phyloP scores from a whole-genome alignment of 2,797 vertebrate genomes.

The Columba guinea region DNA sequence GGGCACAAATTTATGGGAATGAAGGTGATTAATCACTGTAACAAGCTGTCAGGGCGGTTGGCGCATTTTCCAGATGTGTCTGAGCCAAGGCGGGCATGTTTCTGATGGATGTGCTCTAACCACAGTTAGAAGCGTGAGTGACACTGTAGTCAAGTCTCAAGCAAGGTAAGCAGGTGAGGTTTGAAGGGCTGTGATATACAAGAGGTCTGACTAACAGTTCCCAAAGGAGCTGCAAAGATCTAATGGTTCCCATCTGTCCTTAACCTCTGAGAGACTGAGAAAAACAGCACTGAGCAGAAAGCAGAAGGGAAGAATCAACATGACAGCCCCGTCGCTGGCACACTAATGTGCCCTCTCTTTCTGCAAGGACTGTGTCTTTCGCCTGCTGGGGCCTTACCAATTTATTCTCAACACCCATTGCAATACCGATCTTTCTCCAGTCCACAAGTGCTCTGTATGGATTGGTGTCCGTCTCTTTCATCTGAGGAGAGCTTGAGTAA shows the following conservation, averaged over 20 bases:
- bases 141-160: background rate
- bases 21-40: slow-evolving; percentile 50
- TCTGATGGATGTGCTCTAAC: background rate
- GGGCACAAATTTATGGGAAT: slow-evolving; percentile 28
- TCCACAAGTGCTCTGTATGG: background rate
- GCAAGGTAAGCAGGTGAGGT: slow-evolving; percentile 1
- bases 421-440: background rate
- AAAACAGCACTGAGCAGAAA: slow-evolving; percentile 26
- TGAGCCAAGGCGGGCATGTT: background rate
- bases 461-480: background rate
- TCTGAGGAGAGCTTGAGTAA: background rate
- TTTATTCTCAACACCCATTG: background rate
- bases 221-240: slow-evolving; percentile 29
- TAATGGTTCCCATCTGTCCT: slow-evolving; percentile 49
- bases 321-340: background rate
- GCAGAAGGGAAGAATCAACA: background rate
- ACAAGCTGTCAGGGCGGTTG: background rate
- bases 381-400: background rate
- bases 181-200: slow-evolving; percentile 18
- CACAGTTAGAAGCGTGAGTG: background rate
- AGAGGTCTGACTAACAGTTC: slow-evolving; percentile 39
- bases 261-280: slow-evolving; percentile 8
- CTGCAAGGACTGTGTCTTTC: background rate
- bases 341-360: background rate
- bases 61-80: slow-evolving; percentile 3